Evolutionary conservation across 2,797 vertebrate species (phyloP), one percentile per base, ranked within the genome.

Genomic region (Gymnoscopelus microlampas): DNA sequence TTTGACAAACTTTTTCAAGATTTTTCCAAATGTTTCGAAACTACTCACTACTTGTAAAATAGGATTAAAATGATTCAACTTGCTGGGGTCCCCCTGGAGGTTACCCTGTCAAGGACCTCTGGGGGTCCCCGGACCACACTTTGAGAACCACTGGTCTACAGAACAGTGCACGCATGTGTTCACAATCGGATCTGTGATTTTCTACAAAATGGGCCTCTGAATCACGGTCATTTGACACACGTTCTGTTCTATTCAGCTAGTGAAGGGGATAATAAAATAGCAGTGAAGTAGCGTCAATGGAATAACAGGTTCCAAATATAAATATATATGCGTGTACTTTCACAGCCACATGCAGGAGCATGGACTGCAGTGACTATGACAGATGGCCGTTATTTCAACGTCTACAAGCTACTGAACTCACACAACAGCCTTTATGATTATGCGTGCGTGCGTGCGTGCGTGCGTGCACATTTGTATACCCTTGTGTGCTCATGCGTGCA

Each of bases 381-480:
- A 66, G 79, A 86, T 80, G 69, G 81, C 64, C 19, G 4, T 76
- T 68, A 63, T 78, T 84, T 64, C 78, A 70, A 66, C 66, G 74
- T 82, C 66, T 80, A 67, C 78, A 69, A 74, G 39, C 29, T 39
- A 73, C 59, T 80, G 67, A 71, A 71, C 77, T 84, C 79, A 75
- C 64, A 83, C 63, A 44, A 44, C 39, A 44, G 39, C 8, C 39
- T 44, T 9, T 44, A 7, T 8, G 39, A 6, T 6, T 7, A 39
- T 73, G 80, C 78, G 79, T 77, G 83, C 84, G 82, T 76, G 78
- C 50, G 51, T 73, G 80, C 78, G 79, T 78, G 58, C 76, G 59
- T 62, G 57, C 57, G 48, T 60, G 71, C 26, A 29, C 26, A 29
- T 29, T 29, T 29, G 2, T 29, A 29, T 4, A 29, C 2, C 26